A percentile compares a stretch with the other conserved stretches of the same genome.
Evolutionary conservation across 2,888 invertebrate genomes (phyloP).

Genomic region (Acanthoscelides obtectus): DNA sequence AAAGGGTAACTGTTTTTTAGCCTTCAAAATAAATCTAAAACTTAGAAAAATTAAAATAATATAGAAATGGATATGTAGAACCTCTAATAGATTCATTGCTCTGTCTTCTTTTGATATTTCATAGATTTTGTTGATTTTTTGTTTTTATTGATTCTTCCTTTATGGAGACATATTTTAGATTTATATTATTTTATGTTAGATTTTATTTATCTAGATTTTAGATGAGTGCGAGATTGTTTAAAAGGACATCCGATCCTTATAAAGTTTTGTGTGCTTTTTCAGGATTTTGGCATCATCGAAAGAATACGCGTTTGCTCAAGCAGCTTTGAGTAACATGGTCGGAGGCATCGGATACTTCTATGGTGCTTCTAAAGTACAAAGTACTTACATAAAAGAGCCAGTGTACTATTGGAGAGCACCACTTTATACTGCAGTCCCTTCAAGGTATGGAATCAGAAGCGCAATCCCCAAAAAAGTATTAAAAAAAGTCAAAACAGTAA

Average conservation of each 20-base stretch:
- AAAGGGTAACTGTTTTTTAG: slow-evolving; percentile 57
- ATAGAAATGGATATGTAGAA: too few species aligned
- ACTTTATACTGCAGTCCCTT: slow-evolving; percentile 89
- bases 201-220: too few species aligned
- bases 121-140: not conserved
- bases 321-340: slow-evolving; percentile 88
- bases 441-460: slow-evolving; percentile 47
- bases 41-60: too few species aligned
- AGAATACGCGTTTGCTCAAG: slow-evolving; percentile 72
- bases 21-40: too few species aligned
- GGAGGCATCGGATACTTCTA: slow-evolving; percentile 97
- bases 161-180: too few species aligned
- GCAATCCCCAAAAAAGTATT: too few species aligned
- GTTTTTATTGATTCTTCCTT: slow-evolving; percentile 3
- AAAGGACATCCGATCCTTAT: too few species aligned
- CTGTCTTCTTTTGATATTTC: too few species aligned
- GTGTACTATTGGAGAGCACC: slow-evolving; percentile 93
- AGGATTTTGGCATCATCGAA: slow-evolving; percentile 52
- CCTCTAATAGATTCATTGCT: too few species aligned
- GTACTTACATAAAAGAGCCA: slow-evolving; percentile 73
- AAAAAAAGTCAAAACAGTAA: too few species aligned
- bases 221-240: too few species aligned
- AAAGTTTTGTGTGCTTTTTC: slow-evolving; percentile 15
- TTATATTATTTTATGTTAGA: too few species aligned
- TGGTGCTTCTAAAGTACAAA: slow-evolving; percentile 83